Conservation (phyloP, 2,797 vertebrate genomes). For the Centroberyx gerrardi region DNA sequence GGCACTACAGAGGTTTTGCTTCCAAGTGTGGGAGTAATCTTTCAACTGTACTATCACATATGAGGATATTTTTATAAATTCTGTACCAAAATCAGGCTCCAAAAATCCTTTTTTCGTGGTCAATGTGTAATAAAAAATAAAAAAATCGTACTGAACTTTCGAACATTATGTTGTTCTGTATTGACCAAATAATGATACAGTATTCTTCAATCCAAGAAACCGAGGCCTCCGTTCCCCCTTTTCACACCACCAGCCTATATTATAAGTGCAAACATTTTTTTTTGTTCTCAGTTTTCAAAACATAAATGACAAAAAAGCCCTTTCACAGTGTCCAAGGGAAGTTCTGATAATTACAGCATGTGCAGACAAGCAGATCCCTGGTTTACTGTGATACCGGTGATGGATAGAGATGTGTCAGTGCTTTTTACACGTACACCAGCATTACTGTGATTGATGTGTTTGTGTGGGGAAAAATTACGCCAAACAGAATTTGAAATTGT, state of each 20-base stretch:
- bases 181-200: slow-evolving; percentile 1
- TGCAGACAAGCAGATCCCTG: background rate
- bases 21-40: slow-evolving; percentile 22
- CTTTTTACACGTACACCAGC: background rate
- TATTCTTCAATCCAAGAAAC: background rate
- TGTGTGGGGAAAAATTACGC: slow-evolving; percentile 15
- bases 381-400: background rate
- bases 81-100: slow-evolving; percentile 23
- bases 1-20: background rate
- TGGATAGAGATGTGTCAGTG: background rate
- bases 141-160: background rate
- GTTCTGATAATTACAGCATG: slow-evolving; percentile 2
- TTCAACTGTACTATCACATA: background rate
- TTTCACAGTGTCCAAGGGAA: background rate
- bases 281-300: background rate
- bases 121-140: slow-evolving; percentile 3
- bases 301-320: too few relatives aligned
- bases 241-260: background rate
- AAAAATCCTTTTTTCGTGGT: slow-evolving; percentile 36
- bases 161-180: background rate
- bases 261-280: background rate
- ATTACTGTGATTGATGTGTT: slow-evolving; percentile 27
- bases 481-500: slow-evolving; percentile 24
- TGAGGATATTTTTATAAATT: slow-evolving; percentile 29
- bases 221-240: background rate